phyloP scores from a whole-genome alignment of 2,113 vertebrate genomes.

The Gasterosteus nipponicus region DNA sequence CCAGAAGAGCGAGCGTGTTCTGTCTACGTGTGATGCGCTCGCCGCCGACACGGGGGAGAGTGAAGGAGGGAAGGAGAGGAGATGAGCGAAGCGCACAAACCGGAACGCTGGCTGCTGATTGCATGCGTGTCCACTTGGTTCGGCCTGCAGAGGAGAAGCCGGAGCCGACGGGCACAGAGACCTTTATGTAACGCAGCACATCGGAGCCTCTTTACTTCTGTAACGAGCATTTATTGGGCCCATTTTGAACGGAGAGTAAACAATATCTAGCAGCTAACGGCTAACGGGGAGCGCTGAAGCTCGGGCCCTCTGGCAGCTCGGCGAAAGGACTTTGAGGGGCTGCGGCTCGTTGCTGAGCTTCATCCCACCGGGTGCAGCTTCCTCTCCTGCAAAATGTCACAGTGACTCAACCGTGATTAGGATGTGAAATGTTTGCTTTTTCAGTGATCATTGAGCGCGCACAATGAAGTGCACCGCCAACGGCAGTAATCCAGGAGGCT shows the following conservation, averaged over 20 bases:
- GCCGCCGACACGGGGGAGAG: neutral
- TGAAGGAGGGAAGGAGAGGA: neutral
- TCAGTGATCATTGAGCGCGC: too few species aligned
- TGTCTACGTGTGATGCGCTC: constrained; percentile 24
- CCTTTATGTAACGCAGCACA: too few species aligned
- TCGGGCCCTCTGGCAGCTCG: too few species aligned
- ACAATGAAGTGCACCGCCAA: neutral
- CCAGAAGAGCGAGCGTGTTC: neutral
- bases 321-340: too few species aligned
- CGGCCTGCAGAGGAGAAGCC: neutral
- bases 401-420: neutral
- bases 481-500: neutral
- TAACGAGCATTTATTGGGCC: neutral
- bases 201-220: neutral
- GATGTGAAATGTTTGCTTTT: neutral
- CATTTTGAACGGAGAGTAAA: neutral
- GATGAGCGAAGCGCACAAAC: constrained; percentile 7
- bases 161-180: too few species aligned
- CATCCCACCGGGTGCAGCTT: too few species aligned
- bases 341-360: too few species aligned
- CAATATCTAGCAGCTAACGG: too few species aligned
- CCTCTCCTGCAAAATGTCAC: too few species aligned
- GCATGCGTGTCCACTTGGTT: neutral
- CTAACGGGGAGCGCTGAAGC: too few species aligned
- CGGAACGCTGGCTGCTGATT: neutral